Percentiles rank a stretch among this genome's conserved stretches.
These are phyloP conservation scores for Xiphophorus maculatus DNA, from an alignment of 2,113 vertebrate genomes.

Conservation along the genomic window DNA sequence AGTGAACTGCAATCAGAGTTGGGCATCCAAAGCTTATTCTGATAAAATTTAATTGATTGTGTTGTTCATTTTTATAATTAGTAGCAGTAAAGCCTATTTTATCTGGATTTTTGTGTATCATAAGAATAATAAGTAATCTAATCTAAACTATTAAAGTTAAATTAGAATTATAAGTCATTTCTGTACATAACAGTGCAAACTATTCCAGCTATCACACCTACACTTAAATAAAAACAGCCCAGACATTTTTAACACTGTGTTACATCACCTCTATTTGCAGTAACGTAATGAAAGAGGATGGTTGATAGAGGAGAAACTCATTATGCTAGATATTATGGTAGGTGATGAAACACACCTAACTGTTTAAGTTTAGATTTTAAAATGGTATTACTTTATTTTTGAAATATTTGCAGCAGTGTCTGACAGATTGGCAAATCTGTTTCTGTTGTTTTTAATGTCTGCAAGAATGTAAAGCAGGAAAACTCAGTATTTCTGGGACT, in stretches of 20 bases:
- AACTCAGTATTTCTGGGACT: no score
- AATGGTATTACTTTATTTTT: neutral
- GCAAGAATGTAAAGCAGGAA: no score
- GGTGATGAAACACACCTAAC: neutral
- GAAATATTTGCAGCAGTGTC: no score
- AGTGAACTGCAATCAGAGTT: neutral
- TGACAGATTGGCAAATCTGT: no score
- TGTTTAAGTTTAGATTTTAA: neutral
- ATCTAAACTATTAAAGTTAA: neutral
- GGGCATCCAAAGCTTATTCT: neutral
- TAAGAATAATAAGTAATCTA: neutral
- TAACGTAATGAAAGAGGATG: neutral
- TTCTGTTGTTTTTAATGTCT: no score
- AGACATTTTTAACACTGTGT: neutral
- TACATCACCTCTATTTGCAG: neutral
- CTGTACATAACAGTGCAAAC: neutral
- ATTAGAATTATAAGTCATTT: neutral
- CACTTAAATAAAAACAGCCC: no score
- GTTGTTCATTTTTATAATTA: neutral
- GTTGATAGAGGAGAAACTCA: neutral
- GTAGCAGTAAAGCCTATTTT: neutral
- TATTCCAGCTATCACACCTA: no score
- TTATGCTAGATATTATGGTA: neutral
- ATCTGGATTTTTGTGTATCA: neutral
- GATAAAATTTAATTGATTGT: neutral